Evolutionary conservation across 2,113 vertebrate species (phyloP), one percentile per base, ranked within the genome.

Genomic region (Cyrtonyx montezumae): DNA sequence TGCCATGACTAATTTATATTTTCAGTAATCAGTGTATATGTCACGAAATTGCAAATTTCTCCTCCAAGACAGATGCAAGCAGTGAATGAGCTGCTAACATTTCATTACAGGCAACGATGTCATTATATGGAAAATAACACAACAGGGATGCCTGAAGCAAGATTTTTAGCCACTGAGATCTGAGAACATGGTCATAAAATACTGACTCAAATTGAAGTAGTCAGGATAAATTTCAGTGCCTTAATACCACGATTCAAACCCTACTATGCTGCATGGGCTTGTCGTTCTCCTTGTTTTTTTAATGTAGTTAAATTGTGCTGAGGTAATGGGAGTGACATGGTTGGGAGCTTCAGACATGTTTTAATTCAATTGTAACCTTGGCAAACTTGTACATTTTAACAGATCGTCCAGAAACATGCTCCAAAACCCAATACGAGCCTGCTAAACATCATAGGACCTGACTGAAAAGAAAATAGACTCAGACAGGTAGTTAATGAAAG

Each of bases 1-100:
- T 90, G 84, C 92, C 91, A 93, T 94, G 91, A 96, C 83, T 91
- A 94, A 95, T 66, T 77, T 88, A 77, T 45, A 51, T 87, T 93
- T 94, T 78, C 19, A 11, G 49, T 87, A 93, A 81, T 89, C 68
- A 84, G 46, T 62, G 36, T 59, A 14, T 79, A 93, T 84, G 91
- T 93, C 51, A 94, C 95, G 61, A 80, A 90, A 74, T 42, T 22
- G 26, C 62, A 85, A 25, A 93, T 91, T 94, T 92, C 88, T 95
- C 49, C 80, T 75, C 66, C 76, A 88, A 11, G 32, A 66, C 86
- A 95, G 82, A 95, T 88, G 76, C 83, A 88, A 93, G 79, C 46
- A 80, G 76, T 56, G 84, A 95, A 91, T 65, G 87, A 96, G 77
- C 79, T 90, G 78, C 67, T 96, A 91, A 95, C 42, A 85, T 95